Base-by-base conservation (phyloP, 2,797 vertebrate species). In the Periparus ater region DNA sequence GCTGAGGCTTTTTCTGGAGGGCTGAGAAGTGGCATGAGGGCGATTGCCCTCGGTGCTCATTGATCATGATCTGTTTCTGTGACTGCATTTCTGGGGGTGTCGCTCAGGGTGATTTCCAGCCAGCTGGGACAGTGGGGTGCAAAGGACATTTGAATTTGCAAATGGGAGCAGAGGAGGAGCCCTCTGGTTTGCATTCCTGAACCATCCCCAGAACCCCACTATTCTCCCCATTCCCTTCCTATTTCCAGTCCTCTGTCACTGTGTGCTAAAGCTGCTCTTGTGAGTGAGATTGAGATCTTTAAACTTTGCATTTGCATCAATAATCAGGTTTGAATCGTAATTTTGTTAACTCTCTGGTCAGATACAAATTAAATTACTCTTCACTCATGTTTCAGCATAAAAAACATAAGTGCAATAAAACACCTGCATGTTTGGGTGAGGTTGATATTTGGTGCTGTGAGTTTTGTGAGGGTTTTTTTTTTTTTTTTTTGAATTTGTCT, bases 151-250 rank as follows among this genome's bases (percentile, higher is more conserved):
- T 42, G 53, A 11, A 13, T 72, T 72, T 65, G 55, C 3, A 26
- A 18, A 13, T 4, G 54, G 44, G 62, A 55, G 65, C n/a, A 36
- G 72, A 17, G 21, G 25, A 2, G 57, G 72, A 53, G 27, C 78
- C 27, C 27, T 63, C 4, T 10, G 83, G 68, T 48, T 79, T 16
- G 26, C 3, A 3, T 1, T 45, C 60, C 71, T 4, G 34, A 57
- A 19, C n/a, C 1, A 0, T 7, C 29, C 36, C 55, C 78, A 70
- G 34, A 53, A 4, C 10, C 3, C 26, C 70, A 2, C 5, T 74
- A 16, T 61, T 48, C 17, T 53, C 23, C 68, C 63, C 1, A 1
- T 6, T 50, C 36, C 75, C 9, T 13, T 25, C 13, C 32, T 1
- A 2, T 8, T 26, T 38, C 88, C 75, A 45, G 19, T 34, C 32